These are phyloP conservation scores for Cryptosula pallasiana DNA, from an alignment of 2,888 invertebrate species.

Conservation along the genomic window DNA sequence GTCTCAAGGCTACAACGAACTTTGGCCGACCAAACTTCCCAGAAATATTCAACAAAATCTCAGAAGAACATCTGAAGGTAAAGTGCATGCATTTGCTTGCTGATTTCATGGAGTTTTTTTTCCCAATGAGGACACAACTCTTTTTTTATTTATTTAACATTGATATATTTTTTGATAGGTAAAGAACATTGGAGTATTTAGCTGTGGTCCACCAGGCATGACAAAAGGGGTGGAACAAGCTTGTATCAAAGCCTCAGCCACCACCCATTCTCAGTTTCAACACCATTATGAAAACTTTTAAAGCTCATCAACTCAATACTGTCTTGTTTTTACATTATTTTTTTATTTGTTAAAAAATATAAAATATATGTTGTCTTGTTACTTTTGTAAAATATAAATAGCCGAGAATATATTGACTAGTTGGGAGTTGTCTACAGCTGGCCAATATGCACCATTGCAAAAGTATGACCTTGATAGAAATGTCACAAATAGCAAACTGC, in stretches of 20 bases:
- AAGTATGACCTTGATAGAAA: background rate
- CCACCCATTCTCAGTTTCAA: conserved; percentile 71
- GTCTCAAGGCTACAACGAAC: conserved; percentile 61
- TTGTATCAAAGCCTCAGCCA: conserved; percentile 92
- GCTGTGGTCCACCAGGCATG: conserved; percentile 91
- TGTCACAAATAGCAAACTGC: background rate
- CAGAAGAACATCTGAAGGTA: conserved; percentile 57
- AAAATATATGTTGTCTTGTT: too few relatives aligned
- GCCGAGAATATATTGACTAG: too few relatives aligned
- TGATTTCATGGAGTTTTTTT: too few relatives aligned
- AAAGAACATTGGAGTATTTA: conserved; percentile 96
- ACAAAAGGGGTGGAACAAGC: conserved; percentile 96
- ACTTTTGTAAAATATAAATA: too few relatives aligned
- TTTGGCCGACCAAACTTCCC: conserved; percentile 62
- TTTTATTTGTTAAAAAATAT: too few relatives aligned
- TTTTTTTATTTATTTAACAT: too few relatives aligned
- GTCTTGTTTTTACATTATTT: too few relatives aligned
- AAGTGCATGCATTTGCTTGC: too few relatives aligned
- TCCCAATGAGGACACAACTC: too few relatives aligned
- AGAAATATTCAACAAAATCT: conserved; percentile 57
- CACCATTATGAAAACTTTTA: conserved; percentile 95
- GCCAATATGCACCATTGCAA: background rate
- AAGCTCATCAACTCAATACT: too few relatives aligned
- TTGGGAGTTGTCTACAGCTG: too few relatives aligned
- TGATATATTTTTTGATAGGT: conserved; percentile 61